phyloP scores from a whole-genome alignment of 2,113 vertebrate species.

The Alligator mississippiensis region DNA sequence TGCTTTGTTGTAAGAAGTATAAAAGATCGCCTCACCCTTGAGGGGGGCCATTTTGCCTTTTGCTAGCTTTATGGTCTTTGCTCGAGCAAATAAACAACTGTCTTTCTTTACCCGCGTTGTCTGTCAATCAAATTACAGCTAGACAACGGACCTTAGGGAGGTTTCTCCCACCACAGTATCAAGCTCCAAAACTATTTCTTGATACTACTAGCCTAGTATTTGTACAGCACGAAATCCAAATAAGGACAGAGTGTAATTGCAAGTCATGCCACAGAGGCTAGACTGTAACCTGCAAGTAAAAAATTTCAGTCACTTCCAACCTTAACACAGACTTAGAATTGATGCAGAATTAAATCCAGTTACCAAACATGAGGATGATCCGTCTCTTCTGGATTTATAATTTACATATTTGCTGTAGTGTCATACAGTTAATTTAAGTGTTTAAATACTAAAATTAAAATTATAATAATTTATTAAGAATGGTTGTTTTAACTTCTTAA shows the following conservation, averaged over 20 bases:
- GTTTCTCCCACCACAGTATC: too few relatives aligned
- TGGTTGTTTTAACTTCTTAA: slow-evolving; percentile 19
- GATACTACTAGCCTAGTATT: not conserved
- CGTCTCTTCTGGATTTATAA: not conserved
- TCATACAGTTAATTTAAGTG: not conserved
- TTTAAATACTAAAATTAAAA: not conserved
- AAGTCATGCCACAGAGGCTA: not conserved
- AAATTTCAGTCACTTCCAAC: not conserved
- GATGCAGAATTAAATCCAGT: not conserved
- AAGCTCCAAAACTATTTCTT: not conserved
- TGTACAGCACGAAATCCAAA: too few relatives aligned
- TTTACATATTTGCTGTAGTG: not conserved
- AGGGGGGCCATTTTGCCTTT: too few relatives aligned
- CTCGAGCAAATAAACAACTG: too few relatives aligned
- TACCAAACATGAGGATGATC: not conserved
- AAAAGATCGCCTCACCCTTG: too few relatives aligned
- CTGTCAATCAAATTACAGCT: too few relatives aligned
- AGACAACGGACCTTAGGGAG: too few relatives aligned
- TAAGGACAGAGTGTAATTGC: too few relatives aligned
- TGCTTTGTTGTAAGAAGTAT: too few relatives aligned
- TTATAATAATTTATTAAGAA: slow-evolving; percentile 15
- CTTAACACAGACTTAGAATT: not conserved
- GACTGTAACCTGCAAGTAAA: not conserved
- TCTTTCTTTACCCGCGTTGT: too few relatives aligned
- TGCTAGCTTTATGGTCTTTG: too few relatives aligned